Base-by-base conservation (phyloP, 2,113 vertebrate genomes). In the Chloebia gouldiae region DNA sequence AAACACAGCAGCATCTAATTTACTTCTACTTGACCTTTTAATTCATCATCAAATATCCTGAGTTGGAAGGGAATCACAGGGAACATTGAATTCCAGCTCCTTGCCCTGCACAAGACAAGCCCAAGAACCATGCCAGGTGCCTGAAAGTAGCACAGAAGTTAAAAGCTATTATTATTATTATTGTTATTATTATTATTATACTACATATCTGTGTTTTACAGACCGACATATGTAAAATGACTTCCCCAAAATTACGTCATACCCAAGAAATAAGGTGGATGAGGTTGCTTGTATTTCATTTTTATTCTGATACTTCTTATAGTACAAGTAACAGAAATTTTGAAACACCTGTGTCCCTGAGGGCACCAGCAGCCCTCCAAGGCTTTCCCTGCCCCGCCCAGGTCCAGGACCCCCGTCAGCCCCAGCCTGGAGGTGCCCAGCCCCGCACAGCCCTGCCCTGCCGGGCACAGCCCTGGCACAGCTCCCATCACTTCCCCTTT, bases 391-490 rank as follows among this genome's bases (percentile, higher is more conserved):
- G 6, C 4, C 10, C 30, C 23, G 5, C 7, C 13, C 20, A 28
- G 4, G 4, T 11, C 54, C 17, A 31, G 25, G 22, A 37, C 3
- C 5, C 4, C 35, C 22, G 0, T 39, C 60, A 77, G 15, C 10
- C 5, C 12, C 45, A 31, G 7, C 47, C 31, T 5, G n/a, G 19
- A 1, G 0, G 6, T 2, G 4, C 30, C 47, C 40, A 42, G n/a
- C 15, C 39, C 5, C 35, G 12, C 51, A 13, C 7, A n/a, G 20
- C 31, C 53, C 25, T 11, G 21, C 57, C 30, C 14, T 8, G 7
- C 31, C 2, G 1, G 13, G 10, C 22, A 33, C 51, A 39, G 4
- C 3, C 22, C 14, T 17, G 42, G 14, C 18, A 33, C 53, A 18
- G 28, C 23, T 40, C 30, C 54, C 31, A 30, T 24, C 31, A 37